phyloP scores from a whole-genome alignment of 2,888 invertebrate species.

The Hydraecia micacea region DNA sequence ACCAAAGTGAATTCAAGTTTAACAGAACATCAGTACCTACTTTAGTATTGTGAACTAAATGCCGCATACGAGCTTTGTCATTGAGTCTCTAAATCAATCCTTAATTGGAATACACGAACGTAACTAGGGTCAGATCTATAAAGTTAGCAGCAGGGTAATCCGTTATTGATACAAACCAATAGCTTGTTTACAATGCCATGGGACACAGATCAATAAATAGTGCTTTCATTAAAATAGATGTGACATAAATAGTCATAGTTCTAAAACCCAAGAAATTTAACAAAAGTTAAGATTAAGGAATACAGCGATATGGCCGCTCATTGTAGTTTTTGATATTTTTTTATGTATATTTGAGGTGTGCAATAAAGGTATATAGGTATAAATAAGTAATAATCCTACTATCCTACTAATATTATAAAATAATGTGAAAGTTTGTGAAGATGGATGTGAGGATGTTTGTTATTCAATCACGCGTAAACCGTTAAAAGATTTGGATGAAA shows the following conservation, averaged over 20 bases:
- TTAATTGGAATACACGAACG: constrained; percentile 49
- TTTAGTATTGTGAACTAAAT: constrained; percentile 27
- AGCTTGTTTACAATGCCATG: constrained; percentile 40
- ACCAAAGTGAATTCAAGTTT: not conserved
- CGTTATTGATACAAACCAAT: constrained; percentile 63
- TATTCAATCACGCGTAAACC: too few relatives aligned
- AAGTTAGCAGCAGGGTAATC: constrained; percentile 58
- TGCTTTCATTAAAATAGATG: constrained; percentile 25
- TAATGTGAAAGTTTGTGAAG: too few relatives aligned
- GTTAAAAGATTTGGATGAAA: too few relatives aligned
- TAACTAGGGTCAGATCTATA: constrained; percentile 49
- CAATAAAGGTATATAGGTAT: too few relatives aligned
- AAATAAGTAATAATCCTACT: too few relatives aligned
- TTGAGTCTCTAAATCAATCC: constrained; percentile 40
- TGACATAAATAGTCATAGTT: not conserved
- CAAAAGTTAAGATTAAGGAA: too few relatives aligned
- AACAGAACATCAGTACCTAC: constrained; percentile 5
- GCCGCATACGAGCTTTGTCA: constrained; percentile 21
- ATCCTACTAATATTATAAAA: too few relatives aligned
- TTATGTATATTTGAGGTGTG: too few relatives aligned
- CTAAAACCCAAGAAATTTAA: too few relatives aligned
- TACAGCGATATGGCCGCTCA: too few relatives aligned
- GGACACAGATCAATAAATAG: constrained; percentile 48
- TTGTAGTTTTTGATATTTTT: too few relatives aligned
- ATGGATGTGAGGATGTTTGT: too few relatives aligned